phyloP scores from a whole-genome alignment of 2,113 vertebrate species.

The Zosterops borbonicus region DNA sequence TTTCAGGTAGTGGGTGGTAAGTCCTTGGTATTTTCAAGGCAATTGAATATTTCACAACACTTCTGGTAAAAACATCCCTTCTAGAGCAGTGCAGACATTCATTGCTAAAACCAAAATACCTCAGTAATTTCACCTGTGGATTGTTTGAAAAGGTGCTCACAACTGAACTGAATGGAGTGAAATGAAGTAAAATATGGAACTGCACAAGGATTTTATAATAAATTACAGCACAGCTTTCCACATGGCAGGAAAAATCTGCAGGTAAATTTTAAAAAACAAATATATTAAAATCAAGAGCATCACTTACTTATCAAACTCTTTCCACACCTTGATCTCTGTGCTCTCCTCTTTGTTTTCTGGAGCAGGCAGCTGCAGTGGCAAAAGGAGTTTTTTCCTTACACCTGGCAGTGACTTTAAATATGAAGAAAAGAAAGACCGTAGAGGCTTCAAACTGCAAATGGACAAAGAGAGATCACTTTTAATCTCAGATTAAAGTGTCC shows the following conservation, averaged over 20 bases:
- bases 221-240: not conserved
- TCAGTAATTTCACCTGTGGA: not conserved
- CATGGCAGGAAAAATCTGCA: fast-evolving
- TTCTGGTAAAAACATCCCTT: not conserved
- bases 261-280: not conserved
- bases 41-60: not conserved
- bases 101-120: not conserved
- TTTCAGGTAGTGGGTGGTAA: not conserved
- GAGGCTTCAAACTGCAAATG: slow-evolving; percentile 80
- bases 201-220: not conserved
- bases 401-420: slow-evolving; percentile 84
- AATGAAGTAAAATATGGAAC: not conserved
- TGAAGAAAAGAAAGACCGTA: slow-evolving; percentile 90
- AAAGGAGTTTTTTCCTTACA: slow-evolving; percentile 75
- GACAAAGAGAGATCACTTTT: not conserved
- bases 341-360: slow-evolving; percentile 17
- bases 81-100: not conserved
- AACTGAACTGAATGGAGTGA: not conserved
- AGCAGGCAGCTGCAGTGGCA: slow-evolving; percentile 45
- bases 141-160: not conserved
- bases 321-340: slow-evolving; percentile 68
- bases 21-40: not conserved
- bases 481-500: not conserved
- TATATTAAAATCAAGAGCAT: not conserved
- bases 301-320: slow-evolving; percentile 83